These are phyloP conservation scores for Scomber japonicus DNA, from an alignment of 2,113 vertebrate genomes.

Conservation along the genomic window DNA sequence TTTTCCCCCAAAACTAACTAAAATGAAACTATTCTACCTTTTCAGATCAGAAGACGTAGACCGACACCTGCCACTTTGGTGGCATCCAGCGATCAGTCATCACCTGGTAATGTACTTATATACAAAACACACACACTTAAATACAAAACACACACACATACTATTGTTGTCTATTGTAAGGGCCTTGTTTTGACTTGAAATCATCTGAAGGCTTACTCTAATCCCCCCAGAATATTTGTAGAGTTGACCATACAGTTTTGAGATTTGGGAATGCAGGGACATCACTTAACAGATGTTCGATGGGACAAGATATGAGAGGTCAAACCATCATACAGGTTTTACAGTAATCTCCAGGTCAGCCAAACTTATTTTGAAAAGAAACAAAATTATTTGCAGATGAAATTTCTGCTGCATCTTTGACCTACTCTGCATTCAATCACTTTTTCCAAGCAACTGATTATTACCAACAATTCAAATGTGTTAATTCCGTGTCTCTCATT, in stretches of 20 bases:
- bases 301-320: no score
- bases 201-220: not conserved
- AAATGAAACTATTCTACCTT: conserved; percentile 31
- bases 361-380: no score
- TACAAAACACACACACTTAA: not conserved
- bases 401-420: no score
- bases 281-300: no score
- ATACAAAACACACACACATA: not conserved
- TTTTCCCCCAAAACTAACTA: not conserved
- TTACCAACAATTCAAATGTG: no score
- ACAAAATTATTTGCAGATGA: no score
- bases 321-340: not conserved
- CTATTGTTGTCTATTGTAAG: not conserved
- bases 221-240: not conserved
- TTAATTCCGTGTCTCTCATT: no score
- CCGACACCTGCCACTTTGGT: conserved; percentile 94
- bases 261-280: no score
- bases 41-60: conserved; percentile 92
- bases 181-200: not conserved
- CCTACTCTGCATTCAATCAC: no score
- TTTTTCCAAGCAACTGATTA: no score
- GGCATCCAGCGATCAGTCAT: conserved; percentile 94
- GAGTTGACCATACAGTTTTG: not conserved
- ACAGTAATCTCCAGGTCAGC: no score
- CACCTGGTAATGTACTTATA: conserved; percentile 87